Evolutionary conservation across 2,888 invertebrate genomes (phyloP), one percentile per base, ranked within the genome.

Genomic region (Coelinius sp.): DNA sequence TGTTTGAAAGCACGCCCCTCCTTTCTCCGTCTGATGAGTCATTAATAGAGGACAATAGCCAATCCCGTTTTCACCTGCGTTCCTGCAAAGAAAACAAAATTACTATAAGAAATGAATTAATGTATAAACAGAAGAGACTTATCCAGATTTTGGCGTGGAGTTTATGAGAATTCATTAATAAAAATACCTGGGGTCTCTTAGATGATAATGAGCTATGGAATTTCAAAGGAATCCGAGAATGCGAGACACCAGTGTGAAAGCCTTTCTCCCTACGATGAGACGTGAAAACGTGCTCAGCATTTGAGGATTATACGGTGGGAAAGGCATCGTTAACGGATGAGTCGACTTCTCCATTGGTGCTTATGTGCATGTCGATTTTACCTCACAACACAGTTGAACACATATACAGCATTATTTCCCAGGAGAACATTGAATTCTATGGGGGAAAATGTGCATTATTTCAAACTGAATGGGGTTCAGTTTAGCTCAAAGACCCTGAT

Each of bases 251-350:
- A 67, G 52, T 25, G 31, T 35, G 10, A 67, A 52, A 49, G 31
- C 56, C 38, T 27, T 52, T 22, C n/a, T n/a, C 46, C 62, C 46
- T 7, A 38, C 35, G 25, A 10, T 68, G 68, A 69, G 66, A 70
- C 53, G 64, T 46, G 31, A 52, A 72, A 63, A 72, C 73, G 70
- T 70, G 73, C 70, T 62, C 41, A 44, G 73, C 66, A 70, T 73
- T 70, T 67, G 59, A 27, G 67, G 27, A 66, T 73, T 73, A 46
- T 59, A 49, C 65, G 46, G 62, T 49, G 56, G 12, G 22, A 35
- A 24, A 59, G 63, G 27, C 25, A 49, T 10, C 53, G 65, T 67
- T 49, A 67, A 71, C 27, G 59, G 71, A 31, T 56, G 62, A 66
- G 49, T 49, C 63, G 52, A 52, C 20, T 24, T 10, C 65, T 24